Conservation (phyloP, 2,113 vertebrate species). For the Lanius collurio region DNA sequence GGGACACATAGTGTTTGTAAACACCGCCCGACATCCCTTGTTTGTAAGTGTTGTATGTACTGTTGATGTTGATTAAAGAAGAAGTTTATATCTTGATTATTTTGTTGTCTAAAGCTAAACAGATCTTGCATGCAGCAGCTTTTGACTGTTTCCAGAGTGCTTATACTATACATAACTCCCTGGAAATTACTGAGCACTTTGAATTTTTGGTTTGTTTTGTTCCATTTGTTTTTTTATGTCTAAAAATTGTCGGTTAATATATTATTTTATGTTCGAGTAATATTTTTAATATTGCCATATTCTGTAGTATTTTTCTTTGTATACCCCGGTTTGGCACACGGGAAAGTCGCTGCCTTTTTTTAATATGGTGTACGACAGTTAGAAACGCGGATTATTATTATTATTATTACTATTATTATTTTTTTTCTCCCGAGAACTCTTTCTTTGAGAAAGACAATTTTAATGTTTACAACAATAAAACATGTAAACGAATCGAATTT, state of each 20-base stretch:
- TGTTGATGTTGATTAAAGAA: conserved; percentile 98
- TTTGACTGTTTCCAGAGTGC: conserved; percentile 86
- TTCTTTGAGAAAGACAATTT: conserved; percentile 95
- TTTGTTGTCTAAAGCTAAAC: conserved; percentile 93
- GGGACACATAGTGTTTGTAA: conserved; percentile 96
- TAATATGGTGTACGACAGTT: conserved; percentile 81
- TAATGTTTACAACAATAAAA: conserved; percentile 99
- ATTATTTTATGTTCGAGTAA: conserved; percentile 82
- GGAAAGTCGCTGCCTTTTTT: conserved; percentile 77
- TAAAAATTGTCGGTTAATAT: conserved; percentile 85
- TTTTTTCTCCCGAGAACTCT: conserved; percentile 79
- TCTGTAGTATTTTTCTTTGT: conserved; percentile 82
- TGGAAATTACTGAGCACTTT: conserved; percentile 91
- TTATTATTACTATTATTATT: conserved; percentile 72
- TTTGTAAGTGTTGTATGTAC: conserved; percentile 99
- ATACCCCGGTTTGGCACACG: conserved; percentile 78
- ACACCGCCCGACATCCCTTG: conserved; percentile 96
- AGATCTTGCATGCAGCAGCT: conserved; percentile 95
- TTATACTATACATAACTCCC: conserved; percentile 84
- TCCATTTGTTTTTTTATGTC: conserved; percentile 71
- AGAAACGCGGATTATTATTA: conserved; percentile 78
- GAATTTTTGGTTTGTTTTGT: conserved; percentile 73
- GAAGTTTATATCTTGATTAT: conserved; percentile 99
- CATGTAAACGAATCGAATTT: conserved; percentile 73
- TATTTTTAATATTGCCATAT: conserved; percentile 81